Evolutionary conservation across 2,797 vertebrate species (phyloP), one percentile per base, ranked within the genome.

Genomic region (Atherinosoma microstoma): DNA sequence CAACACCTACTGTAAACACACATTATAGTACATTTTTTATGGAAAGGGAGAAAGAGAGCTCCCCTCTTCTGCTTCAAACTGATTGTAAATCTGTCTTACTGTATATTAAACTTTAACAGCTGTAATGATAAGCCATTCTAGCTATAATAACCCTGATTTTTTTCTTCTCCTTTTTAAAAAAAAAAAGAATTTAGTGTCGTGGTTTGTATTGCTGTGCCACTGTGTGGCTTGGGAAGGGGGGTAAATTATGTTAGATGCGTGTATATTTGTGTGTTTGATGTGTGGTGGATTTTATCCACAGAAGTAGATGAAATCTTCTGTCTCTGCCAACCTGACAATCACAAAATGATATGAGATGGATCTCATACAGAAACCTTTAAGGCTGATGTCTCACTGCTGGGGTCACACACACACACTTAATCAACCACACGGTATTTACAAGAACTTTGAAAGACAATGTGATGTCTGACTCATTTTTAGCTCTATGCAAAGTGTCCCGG

Each of bases 191-290:
- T 49, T 84, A 85, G 76, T 90, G 78, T 86, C 69, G 86, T 82
- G 84, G 79, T 86, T 88, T 92, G 80, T 89, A 89, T 88, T 87
- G 86, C 77, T 76, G 90, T 91, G 94, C 95, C 95, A 94, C 94
- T 83, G 80, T 90, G 95, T 91, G 94, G 95, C 94, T 89, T 76
- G 89, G 84, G 84, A 49, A n/a, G 79, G 67, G 83, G 92, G 93
- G 89, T 94, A 92, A 94, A 85, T 92, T 94, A 92, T 94, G 90
- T 81, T 85, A 84, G 89, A 78, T 70, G 84, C 82, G 90, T 91
- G 86, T 85, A 84, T 90, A 86, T 90, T 79, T 87, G 82, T 87
- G 84, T 86, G 76, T 84, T 78, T 34, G 57, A 70, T 32, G 63
- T 83, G 66, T 58, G 9, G 77, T 82, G 76, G 80, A 78, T 71